Conservation (phyloP, 1,140 invertebrate species). For the Plodia interpunctella region DNA sequence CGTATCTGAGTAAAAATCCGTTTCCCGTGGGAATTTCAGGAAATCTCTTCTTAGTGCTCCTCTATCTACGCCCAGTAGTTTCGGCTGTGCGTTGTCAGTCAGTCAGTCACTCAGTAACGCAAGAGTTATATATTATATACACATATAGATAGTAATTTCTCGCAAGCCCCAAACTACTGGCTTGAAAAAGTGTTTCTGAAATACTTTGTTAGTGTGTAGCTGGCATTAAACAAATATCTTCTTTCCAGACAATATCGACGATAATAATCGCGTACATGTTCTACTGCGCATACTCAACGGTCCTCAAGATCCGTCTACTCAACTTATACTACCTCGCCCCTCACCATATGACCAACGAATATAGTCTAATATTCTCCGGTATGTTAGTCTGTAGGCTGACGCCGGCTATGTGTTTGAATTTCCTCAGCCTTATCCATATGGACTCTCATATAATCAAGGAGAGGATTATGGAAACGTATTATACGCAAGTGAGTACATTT, state of each 20-base stretch:
- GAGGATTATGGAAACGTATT: slow-evolving; percentile 88
- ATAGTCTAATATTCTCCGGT: slow-evolving; percentile 98
- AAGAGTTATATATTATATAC: too few relatives aligned
- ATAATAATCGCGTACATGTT: slow-evolving; percentile 95
- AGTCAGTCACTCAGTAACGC: too few relatives aligned
- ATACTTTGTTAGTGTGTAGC: too few relatives aligned
- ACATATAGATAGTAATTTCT: too few relatives aligned
- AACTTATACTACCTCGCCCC: slow-evolving; percentile 98
- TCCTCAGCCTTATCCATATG: slow-evolving; percentile 97
- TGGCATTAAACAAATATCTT: too few relatives aligned
- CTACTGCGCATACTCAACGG: slow-evolving; percentile 98
- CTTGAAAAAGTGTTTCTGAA: too few relatives aligned
- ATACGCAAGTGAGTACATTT: slow-evolving; percentile 84
- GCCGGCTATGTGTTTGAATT: slow-evolving; percentile 98
- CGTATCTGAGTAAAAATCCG: too few relatives aligned
- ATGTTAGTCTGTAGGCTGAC: slow-evolving; percentile 98
- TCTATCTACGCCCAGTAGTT: too few relatives aligned
- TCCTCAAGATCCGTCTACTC: slow-evolving; percentile 96
- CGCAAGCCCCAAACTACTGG: too few relatives aligned
- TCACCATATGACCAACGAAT: slow-evolving; percentile 98
- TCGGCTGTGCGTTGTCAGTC: too few relatives aligned
- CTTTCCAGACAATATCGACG: slow-evolving; percentile 88
- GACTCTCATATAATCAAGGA: slow-evolving; percentile 96
- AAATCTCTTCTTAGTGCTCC: too few relatives aligned
- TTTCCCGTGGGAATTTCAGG: too few relatives aligned